Conservation (phyloP, 2,888 invertebrate species). For the Stenoptilia bipunctidactyla region DNA sequence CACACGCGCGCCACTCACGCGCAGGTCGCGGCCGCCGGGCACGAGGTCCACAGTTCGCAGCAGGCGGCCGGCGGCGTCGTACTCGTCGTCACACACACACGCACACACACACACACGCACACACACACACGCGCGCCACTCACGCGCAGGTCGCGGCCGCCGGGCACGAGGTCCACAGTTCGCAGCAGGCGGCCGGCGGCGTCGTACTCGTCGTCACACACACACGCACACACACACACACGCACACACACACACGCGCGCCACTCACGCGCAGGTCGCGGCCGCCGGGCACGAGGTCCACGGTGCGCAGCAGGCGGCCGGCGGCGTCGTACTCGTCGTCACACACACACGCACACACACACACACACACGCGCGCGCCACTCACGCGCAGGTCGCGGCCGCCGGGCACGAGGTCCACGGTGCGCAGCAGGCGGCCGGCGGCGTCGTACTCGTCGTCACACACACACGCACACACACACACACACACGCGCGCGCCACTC, state of each 20-base stretch:
- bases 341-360: slow-evolving; percentile 86
- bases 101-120: too few species aligned
- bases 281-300: slow-evolving; percentile 89
- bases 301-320: slow-evolving; percentile 82
- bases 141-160: slow-evolving; percentile 77
- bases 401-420: neutral
- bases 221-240: slow-evolving; percentile 87
- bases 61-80: slow-evolving; percentile 82
- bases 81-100: slow-evolving; percentile 96
- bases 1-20: too few species aligned
- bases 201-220: slow-evolving; percentile 92
- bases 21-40: slow-evolving; percentile 82
- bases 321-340: slow-evolving; percentile 89
- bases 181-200: slow-evolving; percentile 79
- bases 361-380: too few species aligned
- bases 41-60: slow-evolving; percentile 85
- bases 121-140: too few species aligned
- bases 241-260: too few species aligned
- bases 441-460: neutral
- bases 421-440: neutral
- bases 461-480: too few species aligned
- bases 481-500: slow-evolving; percentile 10
- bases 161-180: slow-evolving; percentile 86
- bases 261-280: slow-evolving; percentile 69
- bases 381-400: neutral